Evolutionary conservation across 2,113 vertebrate species (phyloP).

Genomic region (Aegypius monachus): DNA sequence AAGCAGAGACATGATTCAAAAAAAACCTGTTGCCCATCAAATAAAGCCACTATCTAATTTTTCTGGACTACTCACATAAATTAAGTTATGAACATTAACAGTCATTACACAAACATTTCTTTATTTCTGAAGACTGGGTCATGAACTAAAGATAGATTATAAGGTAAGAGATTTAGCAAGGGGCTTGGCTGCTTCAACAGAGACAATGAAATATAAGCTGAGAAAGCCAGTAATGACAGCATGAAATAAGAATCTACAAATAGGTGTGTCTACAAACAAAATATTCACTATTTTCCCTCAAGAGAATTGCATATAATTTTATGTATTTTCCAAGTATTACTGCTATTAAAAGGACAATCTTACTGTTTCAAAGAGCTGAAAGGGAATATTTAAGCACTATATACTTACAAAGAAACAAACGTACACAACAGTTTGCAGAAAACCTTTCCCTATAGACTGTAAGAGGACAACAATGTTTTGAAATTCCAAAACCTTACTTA

Average conservation of each 20-base stretch:
- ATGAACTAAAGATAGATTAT: background rate
- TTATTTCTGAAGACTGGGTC: background rate
- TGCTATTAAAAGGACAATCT: background rate
- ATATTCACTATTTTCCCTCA: background rate
- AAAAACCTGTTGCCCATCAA: background rate
- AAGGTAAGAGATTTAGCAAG: background rate
- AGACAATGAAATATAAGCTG: background rate
- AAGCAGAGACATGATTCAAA: background rate
- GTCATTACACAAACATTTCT: background rate
- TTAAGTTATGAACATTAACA: background rate
- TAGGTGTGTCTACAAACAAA: constrained; percentile 38
- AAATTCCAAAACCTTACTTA: background rate
- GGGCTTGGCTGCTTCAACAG: background rate
- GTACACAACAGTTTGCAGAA: background rate
- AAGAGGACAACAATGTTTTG: background rate
- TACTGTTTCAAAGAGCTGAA: background rate
- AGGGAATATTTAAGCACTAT: background rate
- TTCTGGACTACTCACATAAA: background rate
- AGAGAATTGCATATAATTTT: background rate
- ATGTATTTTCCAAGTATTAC: background rate
- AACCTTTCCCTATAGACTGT: background rate
- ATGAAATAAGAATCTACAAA: constrained; percentile 17
- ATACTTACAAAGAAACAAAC: background rate
- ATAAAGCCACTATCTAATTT: background rate
- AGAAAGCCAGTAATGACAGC: constrained; percentile 19